Base-by-base conservation (phyloP, 2,113 vertebrate species). In the Mustelus asterias region DNA sequence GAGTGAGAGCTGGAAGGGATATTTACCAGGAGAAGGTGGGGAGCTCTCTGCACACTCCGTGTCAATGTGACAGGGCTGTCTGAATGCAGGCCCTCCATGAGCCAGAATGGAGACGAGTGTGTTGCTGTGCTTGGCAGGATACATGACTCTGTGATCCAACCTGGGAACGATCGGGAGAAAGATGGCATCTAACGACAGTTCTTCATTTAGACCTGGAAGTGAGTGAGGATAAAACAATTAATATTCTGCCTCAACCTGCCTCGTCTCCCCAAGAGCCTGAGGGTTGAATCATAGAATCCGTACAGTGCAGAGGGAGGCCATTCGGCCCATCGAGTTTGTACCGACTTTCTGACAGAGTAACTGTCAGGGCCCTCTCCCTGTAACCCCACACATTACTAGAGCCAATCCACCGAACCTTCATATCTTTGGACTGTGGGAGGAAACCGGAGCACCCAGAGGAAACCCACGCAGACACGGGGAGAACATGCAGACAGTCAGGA, bases 81-180 rank as follows among this genome's bases (percentile, higher is more conserved):
- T 33, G 1, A 97, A 95, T 3, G 97, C 97, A 96, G 98, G 98
- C 95, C 97, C 97, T 96, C 98, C 97, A 0, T 98, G 97, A 48
- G 97, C 96, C 63, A 98, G 78, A 96, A 97, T 96, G 96, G 97
- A 96, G 96, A 96, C 96, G 97, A 98, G 98, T 96, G 97, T 97
- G 97, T 98, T 98, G 94, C 96, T 14, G 96, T 98, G 98, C 29
- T 92, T 70, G 8, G 96, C 94, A 65, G 78, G 96, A 85, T 58
- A 95, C 44, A 96, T 83, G 44, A 0, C 80, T 94, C 89, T 96
- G 33, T 97, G 96, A n/a, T 95, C 95, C 88, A 96, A 96, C n/a
- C 96, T 96, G 18, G 96, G 96, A 85, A 94, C 58, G 7, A 96
- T 95, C 54, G 97, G 97, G 41, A 98, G 97, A 96, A 98, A 98